phyloP scores from a whole-genome alignment of 2,888 invertebrate genomes.

The Ectemnius lituratus region DNA sequence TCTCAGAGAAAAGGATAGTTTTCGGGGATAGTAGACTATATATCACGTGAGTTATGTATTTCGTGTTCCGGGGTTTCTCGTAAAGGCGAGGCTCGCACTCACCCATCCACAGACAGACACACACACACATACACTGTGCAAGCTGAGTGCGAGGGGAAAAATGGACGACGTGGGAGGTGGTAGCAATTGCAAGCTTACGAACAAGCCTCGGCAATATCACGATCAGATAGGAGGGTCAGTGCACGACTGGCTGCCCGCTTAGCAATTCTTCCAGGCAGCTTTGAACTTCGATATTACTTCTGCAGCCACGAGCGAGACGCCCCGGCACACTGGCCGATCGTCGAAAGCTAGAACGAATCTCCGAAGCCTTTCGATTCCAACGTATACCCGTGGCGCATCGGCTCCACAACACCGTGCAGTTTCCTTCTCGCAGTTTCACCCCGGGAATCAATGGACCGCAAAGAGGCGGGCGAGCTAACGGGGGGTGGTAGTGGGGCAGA shows the following conservation, averaged over 20 bases:
- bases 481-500: not conserved
- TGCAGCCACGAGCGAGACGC: constrained; percentile 27
- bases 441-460: constrained; percentile 5
- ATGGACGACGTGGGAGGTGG: constrained; percentile 32
- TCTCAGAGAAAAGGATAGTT: no score
- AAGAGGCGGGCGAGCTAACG: not conserved
- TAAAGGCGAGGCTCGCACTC: no score
- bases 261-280: constrained; percentile 41
- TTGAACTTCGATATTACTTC: constrained; percentile 54
- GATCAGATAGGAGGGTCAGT: constrained; percentile 24
- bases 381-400: constrained; percentile 16
- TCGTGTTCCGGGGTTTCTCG: no score
- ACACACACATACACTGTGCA: no score
- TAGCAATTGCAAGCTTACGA: constrained; percentile 5
- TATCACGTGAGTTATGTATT: no score
- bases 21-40: no score
- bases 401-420: constrained; percentile 16
- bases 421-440: not conserved
- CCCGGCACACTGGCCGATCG: constrained; percentile 9
- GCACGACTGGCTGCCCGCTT: constrained; percentile 26
- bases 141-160: not conserved
- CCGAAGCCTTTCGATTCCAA: constrained; percentile 23
- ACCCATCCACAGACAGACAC: no score
- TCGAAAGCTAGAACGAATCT: no score
- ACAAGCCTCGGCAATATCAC: constrained; percentile 27